Evolutionary conservation across 2,113 vertebrate species (phyloP).

Genomic region (Mus pahari): DNA sequence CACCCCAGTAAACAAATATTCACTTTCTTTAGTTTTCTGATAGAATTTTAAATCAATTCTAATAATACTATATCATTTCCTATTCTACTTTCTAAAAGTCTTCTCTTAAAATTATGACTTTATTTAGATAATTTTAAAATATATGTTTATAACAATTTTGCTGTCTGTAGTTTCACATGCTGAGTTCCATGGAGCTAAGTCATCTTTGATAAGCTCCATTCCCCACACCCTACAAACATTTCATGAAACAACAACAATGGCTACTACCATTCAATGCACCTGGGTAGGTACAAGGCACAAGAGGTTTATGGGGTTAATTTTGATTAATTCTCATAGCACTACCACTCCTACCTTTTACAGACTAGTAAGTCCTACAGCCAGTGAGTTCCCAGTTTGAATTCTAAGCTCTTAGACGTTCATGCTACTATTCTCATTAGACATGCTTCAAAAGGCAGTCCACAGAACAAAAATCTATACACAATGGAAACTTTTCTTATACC

Average conservation of each 20-base stretch:
- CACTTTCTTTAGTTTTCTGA: constrained; percentile 27
- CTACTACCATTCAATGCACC: background rate
- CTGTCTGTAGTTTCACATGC: background rate
- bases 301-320: background rate
- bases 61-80: background rate
- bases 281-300: background rate
- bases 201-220: background rate
- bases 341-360: background rate
- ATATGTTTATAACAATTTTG: background rate
- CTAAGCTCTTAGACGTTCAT: background rate
- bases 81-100: background rate
- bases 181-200: background rate
- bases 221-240: background rate
- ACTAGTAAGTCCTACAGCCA: background rate
- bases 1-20: constrained; percentile 12
- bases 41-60: constrained; percentile 29
- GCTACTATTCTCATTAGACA: background rate
- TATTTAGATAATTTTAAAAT: background rate
- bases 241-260: background rate
- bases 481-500: background rate
- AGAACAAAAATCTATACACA: background rate
- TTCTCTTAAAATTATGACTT: constrained; percentile 18
- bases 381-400: background rate
- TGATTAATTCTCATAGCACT: background rate
- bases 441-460: background rate